Evolutionary conservation across 1,140 invertebrate genomes (phyloP).

Genomic region (Bombus confusus): DNA sequence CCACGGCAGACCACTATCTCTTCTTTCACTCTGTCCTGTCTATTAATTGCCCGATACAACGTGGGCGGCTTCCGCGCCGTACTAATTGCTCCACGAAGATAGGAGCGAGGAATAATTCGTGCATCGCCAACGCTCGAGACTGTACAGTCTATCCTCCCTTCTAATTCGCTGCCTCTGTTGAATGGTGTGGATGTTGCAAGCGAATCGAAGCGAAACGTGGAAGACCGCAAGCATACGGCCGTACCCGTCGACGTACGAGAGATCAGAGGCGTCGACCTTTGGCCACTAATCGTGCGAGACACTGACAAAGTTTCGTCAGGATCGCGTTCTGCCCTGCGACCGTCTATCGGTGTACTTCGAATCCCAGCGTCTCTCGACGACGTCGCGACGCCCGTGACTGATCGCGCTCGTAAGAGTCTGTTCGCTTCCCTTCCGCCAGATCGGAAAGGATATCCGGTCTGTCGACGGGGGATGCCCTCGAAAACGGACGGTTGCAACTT

Average conservation of each 20-base stretch:
- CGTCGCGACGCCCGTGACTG: conserved; percentile 62
- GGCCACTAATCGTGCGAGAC: conserved; percentile 62
- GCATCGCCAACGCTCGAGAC: conserved; percentile 39
- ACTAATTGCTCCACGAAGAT: conserved; percentile 73
- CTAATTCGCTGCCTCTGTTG: too few species aligned
- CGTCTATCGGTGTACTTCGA: neutral
- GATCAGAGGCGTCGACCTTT: conserved; percentile 63
- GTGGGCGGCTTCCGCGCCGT: conserved; percentile 73
- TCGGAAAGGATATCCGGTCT: conserved; percentile 53
- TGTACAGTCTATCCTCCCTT: conserved; percentile 32
- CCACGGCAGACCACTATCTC: neutral
- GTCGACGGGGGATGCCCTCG: conserved; percentile 20
- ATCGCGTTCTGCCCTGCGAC: conserved; percentile 20
- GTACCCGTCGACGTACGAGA: conserved; percentile 38
- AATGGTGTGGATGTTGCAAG: neutral
- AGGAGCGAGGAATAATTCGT: conserved; percentile 69
- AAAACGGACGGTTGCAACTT: conserved; percentile 1
- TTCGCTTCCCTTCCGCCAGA: conserved; percentile 24
- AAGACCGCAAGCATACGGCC: conserved; percentile 18
- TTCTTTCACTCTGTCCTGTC: conserved; percentile 54
- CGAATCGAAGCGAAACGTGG: conserved; percentile 42
- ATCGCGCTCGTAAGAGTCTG: conserved; percentile 60
- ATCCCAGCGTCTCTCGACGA: conserved; percentile 31
- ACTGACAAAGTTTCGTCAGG: conserved; percentile 65
- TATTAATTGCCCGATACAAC: conserved; percentile 77